These are phyloP conservation scores for Ochotona princeps DNA, from an alignment of 2,113 vertebrate species.

Conservation along the genomic window DNA sequence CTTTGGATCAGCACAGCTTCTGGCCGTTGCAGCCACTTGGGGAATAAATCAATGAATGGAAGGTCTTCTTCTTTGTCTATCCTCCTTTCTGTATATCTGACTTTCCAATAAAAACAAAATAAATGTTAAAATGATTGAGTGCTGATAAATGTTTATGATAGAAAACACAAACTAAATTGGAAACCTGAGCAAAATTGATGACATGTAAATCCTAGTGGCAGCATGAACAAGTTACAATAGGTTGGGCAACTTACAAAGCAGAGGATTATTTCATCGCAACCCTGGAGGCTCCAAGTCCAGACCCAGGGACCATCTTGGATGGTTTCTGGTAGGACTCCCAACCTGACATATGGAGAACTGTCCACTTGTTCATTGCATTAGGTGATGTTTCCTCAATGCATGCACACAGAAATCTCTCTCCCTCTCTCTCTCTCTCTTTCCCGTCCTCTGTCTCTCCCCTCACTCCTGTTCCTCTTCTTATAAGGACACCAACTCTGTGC, in stretches of 20 bases:
- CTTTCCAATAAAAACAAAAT: too few species aligned
- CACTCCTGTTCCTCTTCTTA: too few species aligned
- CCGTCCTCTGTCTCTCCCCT: too few species aligned
- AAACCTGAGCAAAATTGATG: background rate
- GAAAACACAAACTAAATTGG: background rate
- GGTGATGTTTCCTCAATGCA: background rate
- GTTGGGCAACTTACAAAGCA: rapidly evolving
- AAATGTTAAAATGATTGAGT: background rate
- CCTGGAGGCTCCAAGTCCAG: background rate
- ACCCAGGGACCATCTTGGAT: background rate
- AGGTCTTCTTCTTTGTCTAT: too few species aligned
- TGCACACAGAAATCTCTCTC: background rate
- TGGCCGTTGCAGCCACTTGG: too few species aligned
- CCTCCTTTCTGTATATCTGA: too few species aligned
- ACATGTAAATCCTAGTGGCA: background rate
- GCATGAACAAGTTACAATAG: too few species aligned
- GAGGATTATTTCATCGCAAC: background rate
- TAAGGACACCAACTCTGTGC: too few species aligned
- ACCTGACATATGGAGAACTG: background rate
- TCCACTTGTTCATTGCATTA: too few species aligned
- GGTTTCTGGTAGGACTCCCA: too few species aligned
- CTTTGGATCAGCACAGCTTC: too few species aligned
- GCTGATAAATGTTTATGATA: background rate
- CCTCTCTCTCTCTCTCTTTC: background rate
- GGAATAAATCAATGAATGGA: too few species aligned